Evolutionary conservation across 2,797 vertebrate species (phyloP).

Genomic region (Acipenser ruthenus): DNA sequence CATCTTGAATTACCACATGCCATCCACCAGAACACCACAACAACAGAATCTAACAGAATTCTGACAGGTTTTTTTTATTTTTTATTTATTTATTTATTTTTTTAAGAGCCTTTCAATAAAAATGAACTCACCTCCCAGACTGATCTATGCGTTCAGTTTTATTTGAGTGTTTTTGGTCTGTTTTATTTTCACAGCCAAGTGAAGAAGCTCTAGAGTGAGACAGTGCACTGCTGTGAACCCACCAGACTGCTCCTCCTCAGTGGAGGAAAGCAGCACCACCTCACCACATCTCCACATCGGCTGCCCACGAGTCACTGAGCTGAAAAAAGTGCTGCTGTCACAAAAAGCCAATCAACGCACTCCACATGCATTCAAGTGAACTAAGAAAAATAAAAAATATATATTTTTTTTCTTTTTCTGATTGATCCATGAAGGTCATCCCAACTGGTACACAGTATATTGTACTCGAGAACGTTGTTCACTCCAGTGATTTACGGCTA

Average conservation of each 20-base stretch:
- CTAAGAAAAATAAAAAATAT: neutral
- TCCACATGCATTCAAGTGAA: neutral
- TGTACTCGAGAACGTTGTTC: no score
- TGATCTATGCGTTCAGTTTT: neutral
- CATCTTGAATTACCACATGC: no score
- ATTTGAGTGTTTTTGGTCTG: neutral
- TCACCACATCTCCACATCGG: neutral
- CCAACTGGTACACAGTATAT: no score
- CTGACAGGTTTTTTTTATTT: no score
- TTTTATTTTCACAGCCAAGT: constrained; percentile 3
- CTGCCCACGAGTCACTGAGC: constrained; percentile 8
- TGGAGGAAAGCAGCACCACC: neutral
- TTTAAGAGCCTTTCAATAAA: neutral
- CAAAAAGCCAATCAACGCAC: neutral
- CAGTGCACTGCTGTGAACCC: constrained; percentile 1
- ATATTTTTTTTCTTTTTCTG: neutral
- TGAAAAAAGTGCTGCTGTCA: neutral
- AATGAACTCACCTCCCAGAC: neutral
- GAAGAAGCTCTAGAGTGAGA: neutral
- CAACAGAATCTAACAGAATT: no score
- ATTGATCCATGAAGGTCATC: no score
- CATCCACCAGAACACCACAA: no score
- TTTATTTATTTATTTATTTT: no score
- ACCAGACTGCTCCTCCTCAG: neutral
- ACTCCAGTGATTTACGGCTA: no score